phyloP scores from a whole-genome alignment of 1,140 invertebrate genomes.

The Cherax destructor region DNA sequence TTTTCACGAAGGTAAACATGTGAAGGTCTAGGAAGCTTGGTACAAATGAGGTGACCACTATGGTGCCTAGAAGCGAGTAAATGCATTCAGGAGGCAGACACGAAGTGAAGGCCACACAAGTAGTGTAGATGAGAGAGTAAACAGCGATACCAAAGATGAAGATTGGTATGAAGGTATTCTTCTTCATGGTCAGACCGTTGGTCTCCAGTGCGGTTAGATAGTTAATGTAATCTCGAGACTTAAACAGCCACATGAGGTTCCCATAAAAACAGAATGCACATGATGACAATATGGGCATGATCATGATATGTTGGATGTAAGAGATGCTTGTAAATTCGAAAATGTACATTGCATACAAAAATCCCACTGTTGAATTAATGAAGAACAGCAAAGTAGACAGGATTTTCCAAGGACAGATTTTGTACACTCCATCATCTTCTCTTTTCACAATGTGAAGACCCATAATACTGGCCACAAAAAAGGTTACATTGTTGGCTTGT shows the following conservation, averaged over 20 bases:
- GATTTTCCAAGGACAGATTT: background rate
- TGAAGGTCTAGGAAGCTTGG: background rate
- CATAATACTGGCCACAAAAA: background rate
- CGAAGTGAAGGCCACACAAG: background rate
- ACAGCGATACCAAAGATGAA: background rate
- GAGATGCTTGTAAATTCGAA: background rate
- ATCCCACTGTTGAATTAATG: background rate
- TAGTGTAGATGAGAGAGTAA: background rate
- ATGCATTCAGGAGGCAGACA: background rate
- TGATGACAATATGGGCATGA: background rate
- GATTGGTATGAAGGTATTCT: background rate
- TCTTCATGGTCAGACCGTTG: background rate
- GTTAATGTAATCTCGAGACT: background rate
- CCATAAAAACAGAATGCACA: background rate
- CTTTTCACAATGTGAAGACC: conserved; percentile 11
- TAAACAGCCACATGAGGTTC: background rate
- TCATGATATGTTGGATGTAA: conserved; percentile 1
- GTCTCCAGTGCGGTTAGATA: conserved; percentile 4
- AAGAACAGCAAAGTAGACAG: background rate
- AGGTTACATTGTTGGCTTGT: background rate
- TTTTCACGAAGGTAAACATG: conserved; percentile 9
- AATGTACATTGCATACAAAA: background rate
- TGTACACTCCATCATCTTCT: background rate
- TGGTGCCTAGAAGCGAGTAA: background rate
- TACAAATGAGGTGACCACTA: background rate